Percentiles rank a stretch among this genome's conserved stretches.
Evolutionary conservation across 2,888 invertebrate species (phyloP).

Genomic region (Ctenicera cuprea): DNA sequence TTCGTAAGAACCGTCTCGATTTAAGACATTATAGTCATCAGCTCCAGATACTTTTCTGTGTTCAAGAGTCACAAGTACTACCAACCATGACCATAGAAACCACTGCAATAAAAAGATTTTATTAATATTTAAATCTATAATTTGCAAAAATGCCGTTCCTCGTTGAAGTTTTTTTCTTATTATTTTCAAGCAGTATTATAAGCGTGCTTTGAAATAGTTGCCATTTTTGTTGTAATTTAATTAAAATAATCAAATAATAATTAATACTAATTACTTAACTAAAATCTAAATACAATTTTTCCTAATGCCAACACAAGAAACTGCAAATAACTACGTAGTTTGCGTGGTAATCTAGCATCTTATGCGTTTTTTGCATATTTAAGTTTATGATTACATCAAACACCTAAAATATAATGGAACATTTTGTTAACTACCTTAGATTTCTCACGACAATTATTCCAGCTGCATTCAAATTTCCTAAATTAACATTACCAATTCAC

Average conservation of each 20-base stretch:
- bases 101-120: constrained; percentile 4
- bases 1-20: constrained; percentile 84
- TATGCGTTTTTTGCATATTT: background rate
- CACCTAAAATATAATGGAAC: background rate
- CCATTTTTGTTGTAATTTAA: no score
- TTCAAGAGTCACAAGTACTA: background rate
- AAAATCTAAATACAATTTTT: no score
- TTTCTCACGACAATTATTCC: constrained; percentile 26
- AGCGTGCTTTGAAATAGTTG: no score
- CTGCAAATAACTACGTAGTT: no score
- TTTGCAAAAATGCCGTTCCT: no score
- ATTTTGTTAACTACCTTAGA: constrained; percentile 1
- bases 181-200: no score
- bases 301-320: no score
- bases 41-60: constrained; percentile 72
- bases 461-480: background rate
- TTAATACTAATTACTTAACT: no score
- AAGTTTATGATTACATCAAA: background rate
- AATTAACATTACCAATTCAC: constrained; percentile 1
- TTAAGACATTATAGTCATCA: constrained; percentile 78
- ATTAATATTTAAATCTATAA: background rate
- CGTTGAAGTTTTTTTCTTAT: no score
- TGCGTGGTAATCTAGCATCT: background rate
- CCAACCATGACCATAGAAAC: constrained; percentile 11
- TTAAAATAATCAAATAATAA: no score